Percentiles rank a stretch among this genome's conserved stretches.
Conservation (phyloP, 2,888 invertebrate genomes). For the Polietes domitor region DNA sequence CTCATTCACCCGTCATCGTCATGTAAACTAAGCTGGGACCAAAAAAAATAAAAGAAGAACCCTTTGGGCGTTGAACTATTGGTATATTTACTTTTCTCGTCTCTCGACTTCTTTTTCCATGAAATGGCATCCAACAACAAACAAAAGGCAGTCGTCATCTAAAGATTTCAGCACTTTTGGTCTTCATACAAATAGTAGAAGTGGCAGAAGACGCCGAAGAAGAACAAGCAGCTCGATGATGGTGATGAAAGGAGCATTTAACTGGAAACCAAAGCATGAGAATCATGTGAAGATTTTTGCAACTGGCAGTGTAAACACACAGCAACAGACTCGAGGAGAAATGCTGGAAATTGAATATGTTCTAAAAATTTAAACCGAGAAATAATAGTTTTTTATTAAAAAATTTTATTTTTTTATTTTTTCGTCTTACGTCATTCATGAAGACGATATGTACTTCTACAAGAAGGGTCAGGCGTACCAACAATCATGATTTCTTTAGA, state of each 20-base stretch:
- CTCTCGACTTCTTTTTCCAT: not conserved
- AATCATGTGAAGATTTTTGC: conserved; percentile 5
- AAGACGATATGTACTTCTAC: too few relatives aligned
- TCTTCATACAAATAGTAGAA: not conserved
- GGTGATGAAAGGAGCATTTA: conserved; percentile 3
- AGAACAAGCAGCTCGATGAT: not conserved
- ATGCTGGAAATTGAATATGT: too few relatives aligned
- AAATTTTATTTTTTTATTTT: too few relatives aligned
- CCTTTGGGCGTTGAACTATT: conserved; percentile 21
- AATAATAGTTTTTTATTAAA: too few relatives aligned
- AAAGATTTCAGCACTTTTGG: conserved; percentile 27
- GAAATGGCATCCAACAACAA: conserved; percentile 19
- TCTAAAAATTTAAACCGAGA: too few relatives aligned
- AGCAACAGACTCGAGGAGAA: not conserved
- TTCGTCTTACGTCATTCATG: too few relatives aligned
- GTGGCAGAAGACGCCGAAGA: not conserved
- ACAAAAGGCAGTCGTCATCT: conserved; percentile 15
- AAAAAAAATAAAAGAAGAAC: not conserved
- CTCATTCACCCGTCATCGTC: not conserved
- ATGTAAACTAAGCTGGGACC: not conserved
- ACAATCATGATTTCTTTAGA: too few relatives aligned
- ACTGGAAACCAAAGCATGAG: conserved; percentile 5
- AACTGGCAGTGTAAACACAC: not conserved
- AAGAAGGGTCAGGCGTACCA: too few relatives aligned
- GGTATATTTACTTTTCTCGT: conserved; percentile 1